Evolutionary conservation across 2,797 vertebrate species (phyloP), one percentile per base, ranked within the genome.

Genomic region (Babyrousa celebensis): DNA sequence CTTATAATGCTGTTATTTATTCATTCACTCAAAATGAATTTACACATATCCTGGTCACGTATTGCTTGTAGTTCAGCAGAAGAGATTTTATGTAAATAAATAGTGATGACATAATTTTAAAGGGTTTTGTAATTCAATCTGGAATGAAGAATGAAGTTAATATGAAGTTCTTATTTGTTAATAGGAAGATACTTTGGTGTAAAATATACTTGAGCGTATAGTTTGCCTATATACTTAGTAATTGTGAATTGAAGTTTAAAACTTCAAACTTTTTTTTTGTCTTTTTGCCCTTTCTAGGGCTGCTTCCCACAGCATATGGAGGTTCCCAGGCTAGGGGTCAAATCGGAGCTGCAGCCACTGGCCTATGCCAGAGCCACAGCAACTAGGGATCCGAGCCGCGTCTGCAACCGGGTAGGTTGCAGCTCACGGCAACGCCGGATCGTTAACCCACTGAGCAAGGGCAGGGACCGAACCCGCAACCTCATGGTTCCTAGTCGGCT

Each of bases 11-110:
- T 85, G 16, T 58, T 86, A 68, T 40, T 91, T 94, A 78, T 74
- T 89, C 23, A 62, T 89, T 84, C 21, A 90, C 18, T 85, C 27
- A 75, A 63, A 58, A 52, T 91, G 40, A 82, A 87, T 80, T 91
- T 63, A 71, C 21, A 75, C 15, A 62, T 36, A 75, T 85, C 20
- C 56, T 71, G 56, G 52, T 29, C 40, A 83, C n/a, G 21, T 65
- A 11, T 48, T 74, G 82, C 18, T 85, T 91, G 72, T 36, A 72
- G 65, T 72, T 91, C 85, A 91, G 68, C 32, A 80, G 27, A 32
- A 67, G 82, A 87, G 29, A 68, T 74, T 85, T 1, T 63, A 54
- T 90, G 25, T 91, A 43, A 85, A 85, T 85, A 85, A 90, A 27
- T 29, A 84, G 36, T 77, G 52, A 71, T 75, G 68, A 52, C 14